A percentile compares a stretch with the other conserved stretches of the same genome.
These are phyloP conservation scores for Scolopax bukidnonensis DNA, from an alignment of 2,797 vertebrate genomes.

Conservation along the genomic window DNA sequence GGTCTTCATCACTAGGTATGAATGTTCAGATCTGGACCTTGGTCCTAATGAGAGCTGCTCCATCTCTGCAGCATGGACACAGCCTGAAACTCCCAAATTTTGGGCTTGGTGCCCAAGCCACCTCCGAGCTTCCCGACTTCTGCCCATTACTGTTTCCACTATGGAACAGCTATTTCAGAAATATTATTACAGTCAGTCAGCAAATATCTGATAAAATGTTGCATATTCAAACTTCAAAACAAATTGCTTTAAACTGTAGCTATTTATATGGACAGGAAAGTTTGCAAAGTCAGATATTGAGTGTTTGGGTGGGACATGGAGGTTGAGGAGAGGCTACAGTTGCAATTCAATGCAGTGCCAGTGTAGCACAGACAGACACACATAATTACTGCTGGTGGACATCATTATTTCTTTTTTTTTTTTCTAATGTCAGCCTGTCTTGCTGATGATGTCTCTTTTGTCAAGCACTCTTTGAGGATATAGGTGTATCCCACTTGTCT, in stretches of 20 bases:
- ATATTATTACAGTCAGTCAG: background rate
- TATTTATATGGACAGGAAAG: background rate
- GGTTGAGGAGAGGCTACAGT: background rate
- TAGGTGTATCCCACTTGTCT: background rate
- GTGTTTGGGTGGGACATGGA: background rate
- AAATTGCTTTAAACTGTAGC: background rate
- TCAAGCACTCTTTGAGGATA: background rate
- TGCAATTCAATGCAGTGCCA: background rate
- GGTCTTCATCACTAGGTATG: fast-evolving
- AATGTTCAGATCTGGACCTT: background rate
- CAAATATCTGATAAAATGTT: background rate
- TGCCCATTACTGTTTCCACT: background rate
- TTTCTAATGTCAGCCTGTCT: background rate
- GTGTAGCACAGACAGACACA: fast-evolving
- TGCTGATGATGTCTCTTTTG: background rate
- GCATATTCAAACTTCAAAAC: background rate
- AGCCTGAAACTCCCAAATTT: background rate
- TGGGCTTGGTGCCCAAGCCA: background rate
- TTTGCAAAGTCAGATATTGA: background rate
- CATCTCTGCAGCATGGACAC: background rate
- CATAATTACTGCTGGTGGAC: background rate
- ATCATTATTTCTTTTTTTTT: background rate
- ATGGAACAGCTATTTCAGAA: background rate
- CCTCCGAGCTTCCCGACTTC: background rate
- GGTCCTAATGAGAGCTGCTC: background rate